Evolutionary conservation across 2,888 invertebrate species (phyloP).

Genomic region (Eilema sororculum): DNA sequence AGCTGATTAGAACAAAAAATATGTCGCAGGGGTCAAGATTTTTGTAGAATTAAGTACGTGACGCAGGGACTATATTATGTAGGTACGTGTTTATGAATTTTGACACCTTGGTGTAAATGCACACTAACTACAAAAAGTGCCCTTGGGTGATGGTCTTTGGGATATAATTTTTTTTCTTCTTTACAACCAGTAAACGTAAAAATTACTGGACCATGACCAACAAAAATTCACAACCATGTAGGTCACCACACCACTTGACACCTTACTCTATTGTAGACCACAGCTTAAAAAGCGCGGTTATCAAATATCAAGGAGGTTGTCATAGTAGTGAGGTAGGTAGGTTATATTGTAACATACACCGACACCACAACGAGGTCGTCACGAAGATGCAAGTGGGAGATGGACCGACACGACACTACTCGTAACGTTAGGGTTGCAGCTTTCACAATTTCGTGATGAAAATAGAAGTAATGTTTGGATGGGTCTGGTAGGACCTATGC

Average conservation of each 20-base stretch:
- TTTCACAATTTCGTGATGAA: constrained; percentile 14
- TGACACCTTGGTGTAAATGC: not conserved
- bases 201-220: not conserved
- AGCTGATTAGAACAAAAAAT: too few relatives aligned
- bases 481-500: not conserved
- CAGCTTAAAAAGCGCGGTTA: constrained; percentile 36
- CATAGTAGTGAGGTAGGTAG: constrained; percentile 19
- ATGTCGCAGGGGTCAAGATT: too few relatives aligned
- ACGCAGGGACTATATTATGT: too few relatives aligned
- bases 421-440: constrained; percentile 44
- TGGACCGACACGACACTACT: constrained; percentile 36
- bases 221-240: constrained; percentile 9
- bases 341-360: constrained; percentile 45
- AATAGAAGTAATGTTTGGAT: constrained; percentile 12
- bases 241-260: constrained; percentile 15
- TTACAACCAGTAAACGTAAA: not conserved
- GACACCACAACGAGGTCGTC: constrained; percentile 52
- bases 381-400: constrained; percentile 38
- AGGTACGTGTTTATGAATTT: too few relatives aligned
- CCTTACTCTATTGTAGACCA: constrained; percentile 29
- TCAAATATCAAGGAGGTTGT: constrained; percentile 37
- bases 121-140: not conserved
- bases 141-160: not conserved
- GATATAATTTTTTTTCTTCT: not conserved
- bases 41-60: too few relatives aligned